Evolutionary conservation across 2,797 vertebrate genomes (phyloP), one percentile per base, ranked within the genome.

Genomic region (Pristis pectinata): DNA sequence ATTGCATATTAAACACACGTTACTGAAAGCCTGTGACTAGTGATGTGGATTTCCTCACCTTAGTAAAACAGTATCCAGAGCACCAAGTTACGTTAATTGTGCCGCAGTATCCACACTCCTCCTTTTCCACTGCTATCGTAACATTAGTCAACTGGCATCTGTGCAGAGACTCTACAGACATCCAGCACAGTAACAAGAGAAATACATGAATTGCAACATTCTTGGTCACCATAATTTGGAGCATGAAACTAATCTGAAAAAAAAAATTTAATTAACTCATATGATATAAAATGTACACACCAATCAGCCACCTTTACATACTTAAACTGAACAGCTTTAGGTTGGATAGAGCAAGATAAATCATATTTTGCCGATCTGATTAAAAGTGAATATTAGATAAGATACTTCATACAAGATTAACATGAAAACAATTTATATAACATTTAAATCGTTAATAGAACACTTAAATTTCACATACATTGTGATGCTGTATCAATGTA

Each of bases 51-150:
- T 61, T 61, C 9, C 97, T 96, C 94, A 99, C 99, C 98, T 96
- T 94, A 1, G 97, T 97, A 94, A 96, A 96, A 96, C 99, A 99
- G 94, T 97, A 97, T 87, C 99, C 99, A 0, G 96, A 97, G 89
- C 99, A 99, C 95, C 97, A 97, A 0, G 98, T 98, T 95, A 98
- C 98, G 85, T 97, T 96, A 94, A 99, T 95, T 37, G 95, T 97
- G 92, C 98, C 96, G 7, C 95, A 98, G 95, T 96, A 96, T 93
- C 96, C 96, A 74, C 99, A 99, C 95, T 98, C 98, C 44, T 98
- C 97, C 49, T 96, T 98, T 96, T 98, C 98, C 96, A 99, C 96
- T 0, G 96, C 94, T 95, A 99, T 97, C 95, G 97, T 98, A 94
- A 98, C 96, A 95, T 97, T 98, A 93, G 97, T 97, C 49, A 97